phyloP scores from a whole-genome alignment of 2,113 vertebrate species.

The Sinocyclocheilus rhinocerous region DNA sequence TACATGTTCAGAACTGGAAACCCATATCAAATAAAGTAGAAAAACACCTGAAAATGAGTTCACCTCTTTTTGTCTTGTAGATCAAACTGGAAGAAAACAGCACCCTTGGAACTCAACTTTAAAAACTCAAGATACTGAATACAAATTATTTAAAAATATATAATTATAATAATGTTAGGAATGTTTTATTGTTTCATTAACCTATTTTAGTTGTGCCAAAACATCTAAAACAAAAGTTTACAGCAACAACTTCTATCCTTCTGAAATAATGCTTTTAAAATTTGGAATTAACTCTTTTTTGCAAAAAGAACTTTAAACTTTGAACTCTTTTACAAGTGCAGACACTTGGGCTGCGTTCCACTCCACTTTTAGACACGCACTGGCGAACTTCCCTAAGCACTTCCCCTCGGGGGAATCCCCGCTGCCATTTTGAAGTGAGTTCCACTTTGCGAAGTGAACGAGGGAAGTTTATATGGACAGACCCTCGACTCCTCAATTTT shows the following conservation, averaged over 20 bases:
- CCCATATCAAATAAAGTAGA: slow-evolving; percentile 63
- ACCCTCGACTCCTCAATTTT: too few species aligned
- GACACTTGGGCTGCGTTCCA: background rate
- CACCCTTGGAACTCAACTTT: background rate
- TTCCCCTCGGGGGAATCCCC: too few species aligned
- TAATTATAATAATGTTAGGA: background rate
- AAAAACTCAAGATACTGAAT: background rate
- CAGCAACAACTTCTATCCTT: background rate
- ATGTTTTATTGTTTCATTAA: background rate
- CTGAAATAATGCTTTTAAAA: background rate
- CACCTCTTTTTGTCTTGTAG: slow-evolving; percentile 16
- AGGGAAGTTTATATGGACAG: too few species aligned
- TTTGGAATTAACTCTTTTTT: background rate
- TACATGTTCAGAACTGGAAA: slow-evolving; percentile 62
- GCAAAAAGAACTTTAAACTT: background rate
- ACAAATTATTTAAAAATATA: background rate
- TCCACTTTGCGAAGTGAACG: too few species aligned
- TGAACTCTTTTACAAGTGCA: background rate
- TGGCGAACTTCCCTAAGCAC: background rate
- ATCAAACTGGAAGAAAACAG: background rate
- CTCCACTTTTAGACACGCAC: too few species aligned
- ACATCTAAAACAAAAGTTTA: background rate
- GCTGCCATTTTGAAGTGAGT: too few species aligned
- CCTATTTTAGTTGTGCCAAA: background rate
- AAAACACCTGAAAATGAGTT: slow-evolving; percentile 37